Evolutionary conservation across 1,140 invertebrate genomes (phyloP), one percentile per base, ranked within the genome.

Genomic region (Chymomyza costata): DNA sequence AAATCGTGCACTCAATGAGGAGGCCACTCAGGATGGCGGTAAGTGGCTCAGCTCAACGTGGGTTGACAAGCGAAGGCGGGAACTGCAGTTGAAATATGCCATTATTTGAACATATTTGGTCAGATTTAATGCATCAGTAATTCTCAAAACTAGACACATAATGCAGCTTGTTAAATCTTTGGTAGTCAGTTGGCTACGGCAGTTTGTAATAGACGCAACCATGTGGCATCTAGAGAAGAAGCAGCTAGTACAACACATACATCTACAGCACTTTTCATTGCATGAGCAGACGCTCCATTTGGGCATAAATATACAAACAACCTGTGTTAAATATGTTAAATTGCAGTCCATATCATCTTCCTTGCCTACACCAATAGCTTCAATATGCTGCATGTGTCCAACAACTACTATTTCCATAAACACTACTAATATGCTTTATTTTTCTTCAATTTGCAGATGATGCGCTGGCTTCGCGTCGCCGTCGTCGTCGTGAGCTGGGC

Each of bases 1-100:
- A 46, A 92, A 91, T 82, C 87, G 89, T 39, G 87, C 89, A 7
- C 69, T 87, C 37, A 89, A 88, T 46, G 90, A 91, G 82, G 86
- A 89, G 74, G 86, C 87, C 53, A 85, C 86, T 49, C 65, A 69
- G 54, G 82, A 86, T 67, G 82, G 85, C 81, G 68, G 65, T 84
- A 82, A 84, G 82, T 84, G 50, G 54, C 21, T 18, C 30, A 5
- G 3, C n/a, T n/a, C n/a, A n/a, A n/a, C n/a, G n/a, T n/a, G n/a
- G n/a, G n/a, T n/a, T n/a, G n/a, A n/a, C n/a, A n/a, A n/a, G n/a
- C n/a, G n/a, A n/a, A n/a, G n/a, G 16, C n/a, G n/a, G 38, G 6
- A 13, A 13, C 25, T 19, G 39, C 6, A 5, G 17, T 3, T 8
- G 7, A 11, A 25, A 16, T 11, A 38, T 25, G 40, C 34, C 48